Evolutionary conservation across 2,888 invertebrate genomes (phyloP), one percentile per base, ranked within the genome.

Genomic region (Slavum lentiscoides): DNA sequence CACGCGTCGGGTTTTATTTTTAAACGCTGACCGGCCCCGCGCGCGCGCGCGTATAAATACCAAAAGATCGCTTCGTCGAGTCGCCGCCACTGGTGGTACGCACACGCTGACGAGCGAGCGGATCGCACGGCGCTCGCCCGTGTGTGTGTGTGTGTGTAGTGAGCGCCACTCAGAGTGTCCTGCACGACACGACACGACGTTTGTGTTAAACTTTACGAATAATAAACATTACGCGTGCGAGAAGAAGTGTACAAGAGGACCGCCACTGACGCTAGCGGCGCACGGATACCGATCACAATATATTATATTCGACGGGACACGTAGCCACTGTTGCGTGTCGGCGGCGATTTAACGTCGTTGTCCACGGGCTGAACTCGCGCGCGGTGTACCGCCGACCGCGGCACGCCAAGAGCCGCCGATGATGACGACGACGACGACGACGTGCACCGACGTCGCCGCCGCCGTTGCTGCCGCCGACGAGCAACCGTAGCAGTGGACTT

Each of bases 1-100:
- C 61, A 80, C 77, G 77, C 77, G 77, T 53, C 77, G 70, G 37
- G 64, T 23, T 70, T 80, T 80, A 80, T 80, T 80, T 80, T 80
- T 80, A 80, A 70, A 69, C 77, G 70, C 70, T 80, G 77, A 80
- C 77, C 77, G 64, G 21, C 70, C 77, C 30, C 37, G 55, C 39
- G 19, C 76, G 43, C 30, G 59, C 62, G 62, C 62, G 74, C 49
- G 21, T 72, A 72, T 59, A 58, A 70, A 58, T 70, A 70, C 70
- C 37, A 64, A 13, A 61, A 23, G 15, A 62, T 30, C 30, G 30
- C 30, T 1, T 23, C 62, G 30, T 62, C 62, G 30, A n/a, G 21
- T 59, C 59, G 59, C 59, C 59, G 59, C 59, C 55, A 55, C 55
- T 55, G 55, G 55, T 19, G 55, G 49, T 55, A 59, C 58, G 15